phyloP scores from a whole-genome alignment of 2,113 vertebrate species.

The Oophaga pumilio region DNA sequence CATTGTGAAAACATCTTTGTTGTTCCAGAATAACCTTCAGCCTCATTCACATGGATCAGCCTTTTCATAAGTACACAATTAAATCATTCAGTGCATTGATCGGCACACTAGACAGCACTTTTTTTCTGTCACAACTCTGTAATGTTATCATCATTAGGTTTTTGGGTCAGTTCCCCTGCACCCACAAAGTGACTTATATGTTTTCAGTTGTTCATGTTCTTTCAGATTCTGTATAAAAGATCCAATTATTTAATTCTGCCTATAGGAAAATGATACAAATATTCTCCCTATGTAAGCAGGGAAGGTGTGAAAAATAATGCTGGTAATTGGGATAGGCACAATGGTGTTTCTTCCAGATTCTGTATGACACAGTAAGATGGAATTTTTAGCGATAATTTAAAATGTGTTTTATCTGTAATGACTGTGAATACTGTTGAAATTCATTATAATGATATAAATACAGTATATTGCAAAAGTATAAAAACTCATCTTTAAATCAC shows the following conservation, averaged over 20 bases:
- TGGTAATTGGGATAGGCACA: background rate
- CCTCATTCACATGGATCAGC: slow-evolving; percentile 8
- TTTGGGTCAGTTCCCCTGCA: slow-evolving; percentile 4
- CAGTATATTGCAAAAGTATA: too few relatives aligned
- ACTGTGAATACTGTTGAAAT: background rate
- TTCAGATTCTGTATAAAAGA: background rate
- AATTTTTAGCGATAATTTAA: background rate
- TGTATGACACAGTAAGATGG: background rate
- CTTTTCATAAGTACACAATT: background rate
- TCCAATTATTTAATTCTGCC: background rate
- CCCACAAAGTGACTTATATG: background rate
- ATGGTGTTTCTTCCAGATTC: background rate
- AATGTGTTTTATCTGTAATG: background rate
- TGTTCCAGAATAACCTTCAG: slow-evolving; percentile 36
- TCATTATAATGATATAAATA: background rate
- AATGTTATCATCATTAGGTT: background rate
- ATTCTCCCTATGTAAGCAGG: background rate
- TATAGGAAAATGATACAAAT: background rate
- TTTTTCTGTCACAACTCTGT: background rate
- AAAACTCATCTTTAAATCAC: too few relatives aligned
- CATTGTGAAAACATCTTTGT: slow-evolving; percentile 32
- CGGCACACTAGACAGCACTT: background rate
- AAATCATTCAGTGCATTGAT: background rate
- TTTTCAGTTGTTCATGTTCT: background rate
- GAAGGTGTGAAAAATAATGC: slow-evolving; percentile 10